Conservation (phyloP, 2,797 vertebrate genomes). For the Microhierax caerulescens region DNA sequence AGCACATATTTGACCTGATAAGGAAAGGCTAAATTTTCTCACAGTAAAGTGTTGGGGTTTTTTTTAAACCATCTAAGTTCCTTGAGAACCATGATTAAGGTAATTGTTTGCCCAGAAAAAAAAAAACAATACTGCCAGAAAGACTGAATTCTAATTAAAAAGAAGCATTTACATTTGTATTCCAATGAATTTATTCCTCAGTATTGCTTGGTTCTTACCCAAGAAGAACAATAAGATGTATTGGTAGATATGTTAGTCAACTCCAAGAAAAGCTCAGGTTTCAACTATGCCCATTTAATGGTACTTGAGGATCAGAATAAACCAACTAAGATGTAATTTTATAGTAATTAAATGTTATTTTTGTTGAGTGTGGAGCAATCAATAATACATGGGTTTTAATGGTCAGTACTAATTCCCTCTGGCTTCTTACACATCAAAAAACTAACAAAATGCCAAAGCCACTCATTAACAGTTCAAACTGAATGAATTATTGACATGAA, state of each 20-base stretch:
- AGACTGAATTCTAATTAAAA: slow-evolving; percentile 41
- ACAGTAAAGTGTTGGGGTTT: background rate
- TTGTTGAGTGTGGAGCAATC: slow-evolving; percentile 37
- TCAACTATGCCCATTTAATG: background rate
- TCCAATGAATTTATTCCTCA: background rate
- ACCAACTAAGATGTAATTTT: background rate
- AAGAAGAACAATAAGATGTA: background rate
- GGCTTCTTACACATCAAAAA: background rate
- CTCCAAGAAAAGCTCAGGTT: background rate
- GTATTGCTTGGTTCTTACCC: background rate
- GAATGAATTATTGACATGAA: background rate
- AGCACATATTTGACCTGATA: background rate
- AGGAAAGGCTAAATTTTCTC: slow-evolving; percentile 12
- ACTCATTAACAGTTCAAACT: background rate
- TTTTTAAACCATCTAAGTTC: background rate
- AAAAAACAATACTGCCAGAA: background rate
- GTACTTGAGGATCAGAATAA: background rate
- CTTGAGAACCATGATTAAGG: slow-evolving; percentile 12
- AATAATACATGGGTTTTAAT: background rate
- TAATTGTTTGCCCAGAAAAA: slow-evolving; percentile 24
- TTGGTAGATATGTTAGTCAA: background rate
- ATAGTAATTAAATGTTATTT: background rate
- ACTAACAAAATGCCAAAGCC: background rate
- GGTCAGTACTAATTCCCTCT: background rate
- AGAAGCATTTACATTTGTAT: slow-evolving; percentile 36